Evolutionary conservation across 2,797 vertebrate species (phyloP), one percentile per base, ranked within the genome.

Genomic region (Nasua narica): DNA sequence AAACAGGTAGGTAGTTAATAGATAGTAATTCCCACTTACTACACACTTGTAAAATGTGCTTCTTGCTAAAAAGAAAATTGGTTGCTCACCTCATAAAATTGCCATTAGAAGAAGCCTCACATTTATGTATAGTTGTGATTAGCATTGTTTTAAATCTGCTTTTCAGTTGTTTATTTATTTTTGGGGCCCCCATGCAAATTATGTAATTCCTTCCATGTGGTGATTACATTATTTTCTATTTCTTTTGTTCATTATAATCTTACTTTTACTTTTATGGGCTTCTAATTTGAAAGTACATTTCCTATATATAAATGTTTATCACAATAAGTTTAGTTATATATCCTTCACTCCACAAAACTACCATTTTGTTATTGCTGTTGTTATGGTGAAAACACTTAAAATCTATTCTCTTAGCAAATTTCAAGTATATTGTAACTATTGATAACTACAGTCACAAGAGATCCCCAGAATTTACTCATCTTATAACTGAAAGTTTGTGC

Each of bases 221-320:
- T 58, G 12, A 40, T 70, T 82, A 54, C 2, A 8, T 90, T 91
- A 43, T 86, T 95, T 95, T 77, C 35, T 97, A 54, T 70, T 93
- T 87, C 13, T 77, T 95, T 78, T 69, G 27, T 54, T 84, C 85
- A 25, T 70, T 67, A 89, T 92, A 90, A 40, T 52, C 70, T 85
- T 67, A 32, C 5, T 60, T 83, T 87, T 70, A 43, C 46, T 88
- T 95, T 48, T 48, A 81, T 1, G 9, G 27, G 27, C 10, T 76
- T 83, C 52, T 92, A 90, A 77, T 70, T 83, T 48, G 52, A 91
- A 83, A 94, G 46, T 70, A 58, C 4, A 56, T 82, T 94, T 94
- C 70, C 60, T 25, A 58, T 56, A 70, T 25, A 70, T 54, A 84
- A 84, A 62, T 84, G 10, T 76, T 58, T 74, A 37, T 4, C n/a